Percentiles rank a stretch among this genome's conserved stretches.
Conservation (phyloP, 37 sponge, comb jelly and placozoan genomes). For the Chondrosia reniformis region DNA sequence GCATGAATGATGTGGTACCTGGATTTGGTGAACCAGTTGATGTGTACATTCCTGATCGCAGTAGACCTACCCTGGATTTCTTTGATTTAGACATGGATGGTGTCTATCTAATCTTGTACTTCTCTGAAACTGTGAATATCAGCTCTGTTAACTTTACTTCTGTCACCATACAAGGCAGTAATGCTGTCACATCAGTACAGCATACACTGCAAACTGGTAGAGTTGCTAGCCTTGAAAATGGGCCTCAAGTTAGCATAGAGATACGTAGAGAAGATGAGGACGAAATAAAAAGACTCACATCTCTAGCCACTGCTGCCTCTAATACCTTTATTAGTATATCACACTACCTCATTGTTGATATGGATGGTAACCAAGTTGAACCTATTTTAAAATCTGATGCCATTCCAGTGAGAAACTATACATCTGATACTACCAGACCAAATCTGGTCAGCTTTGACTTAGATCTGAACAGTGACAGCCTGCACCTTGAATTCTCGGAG, state of each 20-base stretch:
- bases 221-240: constrained; percentile 21
- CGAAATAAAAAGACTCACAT: constrained; percentile 65
- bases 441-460: constrained; percentile 49
- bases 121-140: constrained; percentile 83
- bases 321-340: constrained; percentile 64
- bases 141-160: constrained; percentile 61
- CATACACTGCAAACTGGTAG: constrained; percentile 39
- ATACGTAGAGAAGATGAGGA: constrained; percentile 63
- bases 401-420: constrained; percentile 41
- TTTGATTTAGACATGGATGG: constrained; percentile 81
- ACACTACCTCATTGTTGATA: constrained; percentile 55
- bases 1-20: constrained; percentile 42
- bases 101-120: constrained; percentile 52
- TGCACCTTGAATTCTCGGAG: constrained; percentile 63
- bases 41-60: constrained; percentile 53
- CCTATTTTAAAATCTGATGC: constrained; percentile 18
- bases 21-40: constrained; percentile 11
- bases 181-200: constrained; percentile 6
- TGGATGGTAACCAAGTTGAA: constrained; percentile 63
- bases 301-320: constrained; percentile 48
- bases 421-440: constrained; percentile 61
- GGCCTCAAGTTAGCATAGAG: constrained; percentile 38
- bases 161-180: constrained; percentile 54
- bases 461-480: constrained; percentile 48
- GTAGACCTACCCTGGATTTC: constrained; percentile 42